A percentile compares a stretch with the other conserved stretches of the same genome.
phyloP scores from a whole-genome alignment of 1,140 invertebrate genomes.

The Cydia fagiglandana region DNA sequence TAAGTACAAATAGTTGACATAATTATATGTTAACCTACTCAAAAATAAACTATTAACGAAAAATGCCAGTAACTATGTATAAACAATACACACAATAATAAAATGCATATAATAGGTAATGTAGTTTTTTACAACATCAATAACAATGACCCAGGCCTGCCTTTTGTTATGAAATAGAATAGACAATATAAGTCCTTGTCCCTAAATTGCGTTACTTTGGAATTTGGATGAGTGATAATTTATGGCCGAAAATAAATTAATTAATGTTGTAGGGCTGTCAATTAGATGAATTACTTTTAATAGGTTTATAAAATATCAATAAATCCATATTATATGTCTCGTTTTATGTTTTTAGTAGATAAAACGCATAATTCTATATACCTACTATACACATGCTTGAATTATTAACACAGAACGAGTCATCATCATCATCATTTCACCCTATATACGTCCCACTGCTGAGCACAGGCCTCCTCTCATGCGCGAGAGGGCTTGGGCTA shows the following conservation, averaged over 20 bases:
- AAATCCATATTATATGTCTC: too few species aligned
- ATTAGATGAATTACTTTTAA: not conserved
- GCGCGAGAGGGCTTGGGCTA: too few species aligned
- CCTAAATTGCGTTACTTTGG: constrained; percentile 14
- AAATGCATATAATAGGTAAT: not conserved
- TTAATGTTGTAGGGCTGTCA: not conserved
- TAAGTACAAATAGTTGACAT: too few species aligned
- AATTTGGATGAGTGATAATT: constrained; percentile 13
- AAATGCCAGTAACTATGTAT: not conserved
- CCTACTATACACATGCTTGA: too few species aligned
- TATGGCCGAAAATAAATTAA: constrained; percentile 22
- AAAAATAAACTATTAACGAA: too few species aligned
- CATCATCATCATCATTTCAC: too few species aligned
- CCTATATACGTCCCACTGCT: too few species aligned
- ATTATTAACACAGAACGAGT: too few species aligned
- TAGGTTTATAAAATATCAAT: not conserved
- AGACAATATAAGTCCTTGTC: constrained; percentile 25
- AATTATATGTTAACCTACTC: too few species aligned
- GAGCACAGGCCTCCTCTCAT: too few species aligned
- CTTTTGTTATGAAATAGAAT: constrained; percentile 10
- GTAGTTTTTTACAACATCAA: not conserved
- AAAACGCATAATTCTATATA: too few species aligned
- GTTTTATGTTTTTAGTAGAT: too few species aligned
- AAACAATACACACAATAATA: constrained; percentile 8
- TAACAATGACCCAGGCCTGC: not conserved